Evolutionary conservation across 2,113 vertebrate species (phyloP).

Genomic region (Megaceryle maxima): DNA sequence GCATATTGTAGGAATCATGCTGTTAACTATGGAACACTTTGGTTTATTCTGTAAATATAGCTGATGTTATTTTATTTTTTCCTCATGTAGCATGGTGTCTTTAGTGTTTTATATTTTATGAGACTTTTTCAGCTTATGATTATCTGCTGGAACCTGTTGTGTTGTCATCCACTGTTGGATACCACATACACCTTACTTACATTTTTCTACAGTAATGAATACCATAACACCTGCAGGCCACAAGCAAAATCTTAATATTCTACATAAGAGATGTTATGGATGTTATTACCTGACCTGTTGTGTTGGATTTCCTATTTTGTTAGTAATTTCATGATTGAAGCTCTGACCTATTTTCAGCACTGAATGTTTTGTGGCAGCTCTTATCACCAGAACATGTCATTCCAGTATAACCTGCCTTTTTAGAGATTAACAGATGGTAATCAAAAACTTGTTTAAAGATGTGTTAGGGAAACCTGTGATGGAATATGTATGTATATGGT

Average conservation of each 20-base stretch:
- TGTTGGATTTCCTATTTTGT: background rate
- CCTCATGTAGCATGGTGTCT: background rate
- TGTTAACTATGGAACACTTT: background rate
- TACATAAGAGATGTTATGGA: background rate
- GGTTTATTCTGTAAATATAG: background rate
- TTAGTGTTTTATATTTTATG: background rate
- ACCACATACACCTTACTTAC: background rate
- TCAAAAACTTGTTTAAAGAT: background rate
- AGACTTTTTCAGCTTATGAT: background rate
- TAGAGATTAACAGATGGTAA: background rate
- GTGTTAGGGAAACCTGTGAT: background rate
- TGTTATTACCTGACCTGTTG: background rate
- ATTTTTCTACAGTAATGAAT: background rate
- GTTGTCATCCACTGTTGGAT: background rate
- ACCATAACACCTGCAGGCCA: background rate
- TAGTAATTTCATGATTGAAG: background rate
- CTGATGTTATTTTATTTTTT: background rate
- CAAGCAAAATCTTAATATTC: background rate
- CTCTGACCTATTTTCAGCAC: background rate
- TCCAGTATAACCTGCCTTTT: background rate
- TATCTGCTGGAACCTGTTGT: background rate
- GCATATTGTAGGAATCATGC: background rate
- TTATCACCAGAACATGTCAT: background rate
- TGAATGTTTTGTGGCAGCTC: background rate
- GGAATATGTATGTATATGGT: background rate